Conservation (phyloP, 2,113 vertebrate genomes). For the Dicentrarchus labrax region DNA sequence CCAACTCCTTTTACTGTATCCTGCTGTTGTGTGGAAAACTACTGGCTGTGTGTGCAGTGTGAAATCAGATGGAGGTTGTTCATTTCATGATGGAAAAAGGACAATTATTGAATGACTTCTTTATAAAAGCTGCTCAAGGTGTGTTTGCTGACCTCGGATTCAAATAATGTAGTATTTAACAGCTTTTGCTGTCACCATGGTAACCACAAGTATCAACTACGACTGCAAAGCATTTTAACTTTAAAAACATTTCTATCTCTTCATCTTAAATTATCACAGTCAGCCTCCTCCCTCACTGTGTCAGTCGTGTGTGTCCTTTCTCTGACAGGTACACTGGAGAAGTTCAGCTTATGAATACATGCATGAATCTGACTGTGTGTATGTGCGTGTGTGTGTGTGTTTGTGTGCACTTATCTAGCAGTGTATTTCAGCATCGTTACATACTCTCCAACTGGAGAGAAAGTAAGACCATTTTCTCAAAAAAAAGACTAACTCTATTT, state of each 20-base stretch:
- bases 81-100: not conserved
- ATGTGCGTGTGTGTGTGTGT: too few relatives aligned
- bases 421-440: too few relatives aligned
- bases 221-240: not conserved
- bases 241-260: not conserved
- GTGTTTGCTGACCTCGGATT: not conserved
- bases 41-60: not conserved
- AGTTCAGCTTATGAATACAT: conserved; percentile 11
- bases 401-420: too few relatives aligned
- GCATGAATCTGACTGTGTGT: not conserved
- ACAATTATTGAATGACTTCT: not conserved
- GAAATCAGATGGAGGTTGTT: not conserved
- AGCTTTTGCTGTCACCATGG: not conserved
- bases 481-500: too few relatives aligned
- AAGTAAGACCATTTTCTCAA: too few relatives aligned
- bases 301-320: not conserved
- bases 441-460: too few relatives aligned
- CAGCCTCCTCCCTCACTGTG: not conserved
- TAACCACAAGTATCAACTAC: not conserved
- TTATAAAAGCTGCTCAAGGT: not conserved
- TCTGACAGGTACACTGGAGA: not conserved
- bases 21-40: not conserved
- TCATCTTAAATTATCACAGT: too few relatives aligned
- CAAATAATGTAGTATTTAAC: not conserved
- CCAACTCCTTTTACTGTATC: not conserved